Evolutionary conservation across 2,797 vertebrate genomes (phyloP).

Genomic region (Sebastes miniatus): DNA sequence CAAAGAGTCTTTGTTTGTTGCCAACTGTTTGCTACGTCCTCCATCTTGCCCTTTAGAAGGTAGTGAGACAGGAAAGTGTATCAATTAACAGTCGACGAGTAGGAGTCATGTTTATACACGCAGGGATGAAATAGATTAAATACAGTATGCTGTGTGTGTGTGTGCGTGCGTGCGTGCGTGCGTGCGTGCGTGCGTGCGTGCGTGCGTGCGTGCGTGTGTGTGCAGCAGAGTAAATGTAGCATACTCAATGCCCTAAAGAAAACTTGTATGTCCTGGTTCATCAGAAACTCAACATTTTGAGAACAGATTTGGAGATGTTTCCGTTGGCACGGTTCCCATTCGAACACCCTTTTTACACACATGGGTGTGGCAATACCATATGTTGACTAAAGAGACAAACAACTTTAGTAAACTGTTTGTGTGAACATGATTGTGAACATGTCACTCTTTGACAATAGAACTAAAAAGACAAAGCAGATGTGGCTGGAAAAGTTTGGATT

Average conservation of each 20-base stretch:
- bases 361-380: slow-evolving; percentile 14
- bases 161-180: slow-evolving; percentile 5
- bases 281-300: slow-evolving; percentile 4
- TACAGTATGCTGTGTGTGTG: background rate
- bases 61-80: slow-evolving; percentile 22
- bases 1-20: slow-evolving; percentile 47
- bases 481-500: background rate
- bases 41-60: slow-evolving; percentile 33
- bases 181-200: background rate
- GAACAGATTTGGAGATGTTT: background rate
- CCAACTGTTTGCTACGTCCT: slow-evolving; percentile 50
- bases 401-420: background rate
- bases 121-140: slow-evolving; percentile 32
- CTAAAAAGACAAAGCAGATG: background rate
- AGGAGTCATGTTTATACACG: slow-evolving; percentile 60
- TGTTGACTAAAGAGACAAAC: slow-evolving; percentile 1
- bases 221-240: background rate
- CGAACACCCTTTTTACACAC: slow-evolving; percentile 1
- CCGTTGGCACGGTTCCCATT: background rate
- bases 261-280: background rate
- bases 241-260: slow-evolving; percentile 1
- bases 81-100: slow-evolving; percentile 50
- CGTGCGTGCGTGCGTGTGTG: background rate
- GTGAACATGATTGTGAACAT: background rate
- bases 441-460: background rate